Conservation (phyloP, 2,888 invertebrate genomes). For the Eudasyphora cyanicolor region DNA sequence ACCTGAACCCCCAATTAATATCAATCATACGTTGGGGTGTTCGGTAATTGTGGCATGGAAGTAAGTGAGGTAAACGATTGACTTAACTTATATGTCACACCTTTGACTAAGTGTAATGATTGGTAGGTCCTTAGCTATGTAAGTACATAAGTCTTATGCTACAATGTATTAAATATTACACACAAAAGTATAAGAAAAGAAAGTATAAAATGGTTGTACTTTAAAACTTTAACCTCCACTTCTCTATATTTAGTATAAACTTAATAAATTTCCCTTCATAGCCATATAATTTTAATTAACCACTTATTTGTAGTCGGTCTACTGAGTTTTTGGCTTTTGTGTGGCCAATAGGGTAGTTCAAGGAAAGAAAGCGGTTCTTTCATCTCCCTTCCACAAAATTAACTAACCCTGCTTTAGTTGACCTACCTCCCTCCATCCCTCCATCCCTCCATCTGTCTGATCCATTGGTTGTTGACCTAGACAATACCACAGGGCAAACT, state of each 20-base stretch:
- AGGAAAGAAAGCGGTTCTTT: too few species aligned
- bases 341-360: neutral
- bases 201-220: too few species aligned
- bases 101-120: constrained; percentile 35
- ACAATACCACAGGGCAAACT: neutral
- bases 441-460: neutral
- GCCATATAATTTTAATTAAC: constrained; percentile 19
- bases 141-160: too few species aligned
- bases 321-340: neutral
- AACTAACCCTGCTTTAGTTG: too few species aligned
- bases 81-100: neutral
- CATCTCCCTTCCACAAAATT: too few species aligned
- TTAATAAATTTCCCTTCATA: neutral
- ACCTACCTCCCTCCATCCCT: neutral
- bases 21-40: constrained; percentile 2
- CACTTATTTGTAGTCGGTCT: constrained; percentile 23
- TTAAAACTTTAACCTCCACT: neutral
- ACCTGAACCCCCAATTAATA: neutral
- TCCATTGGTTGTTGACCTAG: constrained; percentile 12
- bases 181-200: too few species aligned
- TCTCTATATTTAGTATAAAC: neutral
- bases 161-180: too few species aligned
- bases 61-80: neutral
- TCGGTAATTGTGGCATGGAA: too few species aligned
- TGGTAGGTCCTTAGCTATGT: neutral